Conservation (phyloP, 1,140 invertebrate genomes). For the Pectinophora gossypiella region DNA sequence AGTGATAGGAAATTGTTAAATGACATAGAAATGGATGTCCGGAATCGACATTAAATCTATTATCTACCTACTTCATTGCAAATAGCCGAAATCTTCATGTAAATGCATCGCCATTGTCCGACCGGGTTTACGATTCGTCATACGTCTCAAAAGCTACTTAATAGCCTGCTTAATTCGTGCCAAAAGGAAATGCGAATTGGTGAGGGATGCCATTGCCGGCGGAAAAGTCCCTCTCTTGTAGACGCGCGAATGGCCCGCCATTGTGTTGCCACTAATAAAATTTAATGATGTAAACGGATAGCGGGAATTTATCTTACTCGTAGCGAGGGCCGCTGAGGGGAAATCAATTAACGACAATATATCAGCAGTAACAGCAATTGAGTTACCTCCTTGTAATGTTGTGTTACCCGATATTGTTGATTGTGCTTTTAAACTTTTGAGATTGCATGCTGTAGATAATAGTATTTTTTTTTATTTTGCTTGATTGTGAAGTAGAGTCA, state of each 20-base stretch:
- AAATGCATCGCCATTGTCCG: conserved; percentile 37
- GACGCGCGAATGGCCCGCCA: conserved; percentile 42
- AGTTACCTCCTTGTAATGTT: conserved; percentile 31
- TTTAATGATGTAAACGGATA: conserved; percentile 75
- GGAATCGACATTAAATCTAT: too few species aligned
- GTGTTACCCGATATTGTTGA: conserved; percentile 49
- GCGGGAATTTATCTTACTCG: conserved; percentile 64
- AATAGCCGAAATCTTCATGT: conserved; percentile 32
- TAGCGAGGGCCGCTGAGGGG: conserved; percentile 44
- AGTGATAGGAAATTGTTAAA: too few species aligned
- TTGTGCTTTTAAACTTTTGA: conserved; percentile 12
- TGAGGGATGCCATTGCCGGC: conserved; percentile 44
- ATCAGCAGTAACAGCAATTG: conserved; percentile 47
- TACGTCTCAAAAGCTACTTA: conserved; percentile 63
- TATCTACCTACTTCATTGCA: conserved; percentile 10
- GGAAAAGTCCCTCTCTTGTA: conserved; percentile 53
- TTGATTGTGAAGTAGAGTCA: too few species aligned
- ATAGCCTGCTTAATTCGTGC: conserved; percentile 70
- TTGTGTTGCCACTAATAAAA: conserved; percentile 71
- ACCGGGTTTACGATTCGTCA: conserved; percentile 62
- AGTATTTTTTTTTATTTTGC: too few species aligned
- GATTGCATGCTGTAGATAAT: neutral
- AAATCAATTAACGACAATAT: conserved; percentile 61
- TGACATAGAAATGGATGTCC: neutral
- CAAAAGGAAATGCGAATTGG: conserved; percentile 69